phyloP scores from a whole-genome alignment of 2,113 vertebrate genomes.

The Aptenodytes forsteri region DNA sequence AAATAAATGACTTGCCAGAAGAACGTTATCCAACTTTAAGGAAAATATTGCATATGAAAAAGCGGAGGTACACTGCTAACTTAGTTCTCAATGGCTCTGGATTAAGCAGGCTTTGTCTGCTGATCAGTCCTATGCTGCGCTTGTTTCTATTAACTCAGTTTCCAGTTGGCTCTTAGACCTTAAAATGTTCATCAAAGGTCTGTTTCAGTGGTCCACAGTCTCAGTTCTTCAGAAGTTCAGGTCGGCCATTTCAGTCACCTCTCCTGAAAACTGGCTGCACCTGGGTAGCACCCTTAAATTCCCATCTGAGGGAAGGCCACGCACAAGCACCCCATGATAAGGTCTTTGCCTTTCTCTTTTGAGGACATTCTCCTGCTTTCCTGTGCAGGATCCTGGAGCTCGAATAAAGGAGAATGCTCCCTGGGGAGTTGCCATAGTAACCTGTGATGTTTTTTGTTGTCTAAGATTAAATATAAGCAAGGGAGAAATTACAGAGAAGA shows the following conservation, averaged over 20 bases:
- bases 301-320: neutral
- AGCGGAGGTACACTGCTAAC: neutral
- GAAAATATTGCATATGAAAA: neutral
- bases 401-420: neutral
- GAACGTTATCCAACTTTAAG: neutral
- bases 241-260: neutral
- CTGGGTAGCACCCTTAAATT: neutral
- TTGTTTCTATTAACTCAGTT: neutral
- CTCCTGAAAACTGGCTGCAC: neutral
- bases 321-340: neutral
- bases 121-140: neutral
- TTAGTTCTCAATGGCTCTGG: neutral
- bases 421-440: slow-evolving; percentile 42
- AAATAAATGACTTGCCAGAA: neutral
- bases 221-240: neutral
- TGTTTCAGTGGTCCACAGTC: neutral
- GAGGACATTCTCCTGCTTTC: neutral
- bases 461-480: neutral
- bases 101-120: neutral
- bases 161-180: neutral
- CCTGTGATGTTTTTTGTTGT: neutral
- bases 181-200: neutral
- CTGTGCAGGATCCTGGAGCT: neutral
- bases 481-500: neutral
- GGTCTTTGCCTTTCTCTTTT: neutral